Conservation (phyloP, 1,140 invertebrate genomes). For the Magallana angulata region DNA sequence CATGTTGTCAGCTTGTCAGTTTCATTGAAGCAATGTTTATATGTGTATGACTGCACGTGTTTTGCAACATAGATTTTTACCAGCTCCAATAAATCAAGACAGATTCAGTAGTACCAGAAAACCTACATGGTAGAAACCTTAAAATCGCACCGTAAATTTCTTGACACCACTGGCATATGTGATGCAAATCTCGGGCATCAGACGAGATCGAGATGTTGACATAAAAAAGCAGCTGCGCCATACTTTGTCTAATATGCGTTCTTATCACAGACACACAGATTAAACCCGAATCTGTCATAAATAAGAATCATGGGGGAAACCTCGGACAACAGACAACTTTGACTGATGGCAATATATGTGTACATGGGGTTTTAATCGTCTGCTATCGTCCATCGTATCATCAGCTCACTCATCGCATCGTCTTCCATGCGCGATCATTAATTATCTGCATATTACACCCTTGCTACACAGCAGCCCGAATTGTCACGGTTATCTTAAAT, state of each 20-base stretch:
- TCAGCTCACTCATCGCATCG: background rate
- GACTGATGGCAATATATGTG: background rate
- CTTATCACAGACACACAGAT: background rate
- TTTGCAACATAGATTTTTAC: no score
- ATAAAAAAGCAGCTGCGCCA: no score
- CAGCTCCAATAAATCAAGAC: no score
- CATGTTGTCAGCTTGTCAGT: no score
- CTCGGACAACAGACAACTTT: background rate
- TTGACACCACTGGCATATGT: no score
- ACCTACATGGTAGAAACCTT: no score
- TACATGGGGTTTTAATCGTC: background rate
- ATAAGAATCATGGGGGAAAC: background rate
- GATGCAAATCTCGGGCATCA: no score
- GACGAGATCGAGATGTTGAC: no score
- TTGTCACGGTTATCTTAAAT: background rate
- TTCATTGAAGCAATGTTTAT: no score
- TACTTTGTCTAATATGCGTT: background rate
- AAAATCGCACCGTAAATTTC: no score
- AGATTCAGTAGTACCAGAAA: no score
- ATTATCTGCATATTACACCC: slow-evolving; percentile 21
- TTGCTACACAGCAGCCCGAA: background rate
- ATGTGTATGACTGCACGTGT: no score
- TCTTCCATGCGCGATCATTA: slow-evolving; percentile 10
- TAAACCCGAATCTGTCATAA: slow-evolving; percentile 2
- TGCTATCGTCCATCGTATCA: background rate